Conservation (phyloP, 2,888 invertebrate species). For the Athalia cordata region DNA sequence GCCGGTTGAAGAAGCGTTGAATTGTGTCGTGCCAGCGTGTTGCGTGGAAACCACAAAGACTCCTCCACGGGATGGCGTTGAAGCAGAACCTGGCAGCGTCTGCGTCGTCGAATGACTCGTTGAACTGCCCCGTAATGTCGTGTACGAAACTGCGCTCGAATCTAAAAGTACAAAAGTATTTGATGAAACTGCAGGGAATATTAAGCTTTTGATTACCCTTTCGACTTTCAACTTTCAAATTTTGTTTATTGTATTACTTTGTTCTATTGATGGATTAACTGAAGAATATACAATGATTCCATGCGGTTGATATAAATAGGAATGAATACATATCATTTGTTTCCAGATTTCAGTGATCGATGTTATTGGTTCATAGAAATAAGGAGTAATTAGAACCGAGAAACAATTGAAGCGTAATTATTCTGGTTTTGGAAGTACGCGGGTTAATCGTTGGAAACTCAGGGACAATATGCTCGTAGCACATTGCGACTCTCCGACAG, state of each 20-base stretch:
- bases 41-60: constrained; percentile 64
- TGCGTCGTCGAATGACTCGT: constrained; percentile 65
- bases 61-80: constrained; percentile 63
- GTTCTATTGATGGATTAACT: no score
- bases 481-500: background rate
- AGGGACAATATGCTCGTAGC: background rate
- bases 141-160: constrained; percentile 68
- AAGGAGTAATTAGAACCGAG: no score
- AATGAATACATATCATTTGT: no score
- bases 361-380: no score
- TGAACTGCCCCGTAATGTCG: constrained; percentile 66
- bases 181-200: constrained; percentile 5
- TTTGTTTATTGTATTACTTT: background rate
- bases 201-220: constrained; percentile 12
- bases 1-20: constrained; percentile 63
- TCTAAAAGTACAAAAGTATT: constrained; percentile 55
- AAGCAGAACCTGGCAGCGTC: constrained; percentile 60
- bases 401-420: background rate
- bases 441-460: background rate
- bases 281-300: no score
- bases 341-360: no score
- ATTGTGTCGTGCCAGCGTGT: constrained; percentile 53
- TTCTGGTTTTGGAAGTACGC: constrained; percentile 12
- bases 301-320: no score
- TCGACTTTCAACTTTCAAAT: background rate